phyloP scores from a whole-genome alignment of 2,797 vertebrate species.

The Brachyalestes nurse region DNA sequence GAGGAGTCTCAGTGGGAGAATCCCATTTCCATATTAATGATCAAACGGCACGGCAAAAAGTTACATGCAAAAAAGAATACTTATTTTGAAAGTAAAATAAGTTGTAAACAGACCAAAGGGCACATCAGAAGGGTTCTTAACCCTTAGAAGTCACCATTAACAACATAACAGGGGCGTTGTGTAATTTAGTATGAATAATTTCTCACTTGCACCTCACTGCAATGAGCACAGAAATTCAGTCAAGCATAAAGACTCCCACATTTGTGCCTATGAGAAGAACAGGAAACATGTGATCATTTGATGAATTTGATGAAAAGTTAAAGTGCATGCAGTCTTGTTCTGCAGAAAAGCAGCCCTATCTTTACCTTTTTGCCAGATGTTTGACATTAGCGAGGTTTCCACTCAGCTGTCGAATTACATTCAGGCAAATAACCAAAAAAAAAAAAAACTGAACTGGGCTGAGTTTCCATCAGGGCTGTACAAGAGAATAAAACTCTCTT shows the following conservation, averaged over 20 bases:
- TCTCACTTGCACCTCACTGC: not conserved
- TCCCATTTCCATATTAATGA: slow-evolving; percentile 38
- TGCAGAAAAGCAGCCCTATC: not conserved
- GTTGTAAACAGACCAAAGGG: not conserved
- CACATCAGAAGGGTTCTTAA: not conserved
- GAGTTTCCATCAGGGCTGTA: no score
- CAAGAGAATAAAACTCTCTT: no score
- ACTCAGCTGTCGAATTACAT: no score
- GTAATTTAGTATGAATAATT: not conserved
- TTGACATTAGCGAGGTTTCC: no score
- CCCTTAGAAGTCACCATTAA: not conserved
- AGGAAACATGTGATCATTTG: not conserved
- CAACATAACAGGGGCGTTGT: not conserved
- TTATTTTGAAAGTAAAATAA: not conserved
- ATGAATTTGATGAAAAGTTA: not conserved
- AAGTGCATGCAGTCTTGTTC: not conserved
- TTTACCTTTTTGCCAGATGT: not conserved
- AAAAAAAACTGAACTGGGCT: no score
- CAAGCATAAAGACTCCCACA: not conserved
- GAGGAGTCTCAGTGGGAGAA: slow-evolving; percentile 8
- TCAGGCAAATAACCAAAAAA: no score
- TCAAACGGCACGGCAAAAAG: not conserved
- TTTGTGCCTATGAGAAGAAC: not conserved
- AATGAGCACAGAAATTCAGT: not conserved
- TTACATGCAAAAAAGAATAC: not conserved